Evolutionary conservation across 1,140 invertebrate genomes (phyloP).

Genomic region (Holotrichia oblita): DNA sequence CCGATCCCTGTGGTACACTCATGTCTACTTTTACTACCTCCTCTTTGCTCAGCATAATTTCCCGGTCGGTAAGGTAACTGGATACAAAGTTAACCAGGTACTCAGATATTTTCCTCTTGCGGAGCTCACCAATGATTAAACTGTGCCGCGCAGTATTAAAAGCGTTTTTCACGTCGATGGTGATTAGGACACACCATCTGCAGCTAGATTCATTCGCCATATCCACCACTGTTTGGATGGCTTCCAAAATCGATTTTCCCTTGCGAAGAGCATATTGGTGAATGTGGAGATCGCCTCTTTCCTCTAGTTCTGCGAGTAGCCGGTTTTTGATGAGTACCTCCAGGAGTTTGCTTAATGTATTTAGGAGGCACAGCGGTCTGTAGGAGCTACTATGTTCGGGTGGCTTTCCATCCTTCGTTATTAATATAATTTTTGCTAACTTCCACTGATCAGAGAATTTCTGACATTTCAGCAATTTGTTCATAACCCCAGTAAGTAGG

Average conservation of each 20-base stretch:
- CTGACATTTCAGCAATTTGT: background rate
- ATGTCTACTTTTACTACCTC: no score
- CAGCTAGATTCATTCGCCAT: background rate
- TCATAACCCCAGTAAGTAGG: background rate
- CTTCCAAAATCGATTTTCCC: background rate
- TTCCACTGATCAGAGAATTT: background rate
- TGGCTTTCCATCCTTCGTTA: background rate
- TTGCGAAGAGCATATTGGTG: background rate
- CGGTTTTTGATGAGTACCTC: background rate
- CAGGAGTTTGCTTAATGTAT: background rate
- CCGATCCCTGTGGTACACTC: no score
- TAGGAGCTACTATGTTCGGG: background rate
- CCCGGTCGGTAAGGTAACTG: no score
- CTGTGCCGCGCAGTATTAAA: no score
- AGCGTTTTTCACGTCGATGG: background rate
- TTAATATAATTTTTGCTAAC: background rate
- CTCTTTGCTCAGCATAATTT: no score
- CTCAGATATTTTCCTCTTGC: no score
- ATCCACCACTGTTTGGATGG: slow-evolving; percentile 7
- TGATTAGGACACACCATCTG: slow-evolving; percentile 30
- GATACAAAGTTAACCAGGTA: no score
- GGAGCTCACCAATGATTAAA: no score
- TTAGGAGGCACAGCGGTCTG: background rate
- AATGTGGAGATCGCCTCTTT: background rate
- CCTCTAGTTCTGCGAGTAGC: background rate